A percentile compares a stretch with the other conserved stretches of the same genome.
Conservation (phyloP, 2,888 invertebrate species). For the Phymatocera aterrima region DNA sequence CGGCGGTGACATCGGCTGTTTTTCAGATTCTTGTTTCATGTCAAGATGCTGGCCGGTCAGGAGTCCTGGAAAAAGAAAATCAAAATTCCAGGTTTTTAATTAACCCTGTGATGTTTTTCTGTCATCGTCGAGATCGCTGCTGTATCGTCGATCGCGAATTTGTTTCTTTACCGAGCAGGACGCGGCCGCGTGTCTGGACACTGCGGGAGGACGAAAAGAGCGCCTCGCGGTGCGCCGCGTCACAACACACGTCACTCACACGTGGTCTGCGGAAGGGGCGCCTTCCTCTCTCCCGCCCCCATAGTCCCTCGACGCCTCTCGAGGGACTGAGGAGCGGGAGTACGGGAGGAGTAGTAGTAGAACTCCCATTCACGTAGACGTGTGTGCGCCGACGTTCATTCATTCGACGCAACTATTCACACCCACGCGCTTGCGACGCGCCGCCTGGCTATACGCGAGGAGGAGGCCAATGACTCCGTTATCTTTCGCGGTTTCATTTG, state of each 20-base stretch:
- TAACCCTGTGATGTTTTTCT: neutral
- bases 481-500: conserved; percentile 40
- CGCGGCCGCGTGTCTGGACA: neutral
- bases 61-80: conserved; percentile 61
- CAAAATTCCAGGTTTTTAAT: neutral
- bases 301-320: conserved; percentile 1
- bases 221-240: conserved; percentile 37
- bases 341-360: conserved; percentile 45
- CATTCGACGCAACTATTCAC: conserved; percentile 59
- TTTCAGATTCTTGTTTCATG: conserved; percentile 77
- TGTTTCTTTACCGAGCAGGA: neutral
- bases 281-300: neutral
- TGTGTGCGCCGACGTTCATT: conserved; percentile 61
- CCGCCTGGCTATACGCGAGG: conserved; percentile 51
- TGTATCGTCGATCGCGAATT: neutral
- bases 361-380: conserved; percentile 60
- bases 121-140: no score
- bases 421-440: conserved; percentile 61
- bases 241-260: conserved; percentile 49
- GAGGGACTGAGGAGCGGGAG: conserved; percentile 19
- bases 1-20: conserved; percentile 79
- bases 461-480: conserved; percentile 44
- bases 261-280: conserved; percentile 45
- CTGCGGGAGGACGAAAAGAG: conserved; percentile 19
- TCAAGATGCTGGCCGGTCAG: conserved; percentile 62